Conservation (phyloP, 2,888 invertebrate species). For the Zygaena filipendulae region DNA sequence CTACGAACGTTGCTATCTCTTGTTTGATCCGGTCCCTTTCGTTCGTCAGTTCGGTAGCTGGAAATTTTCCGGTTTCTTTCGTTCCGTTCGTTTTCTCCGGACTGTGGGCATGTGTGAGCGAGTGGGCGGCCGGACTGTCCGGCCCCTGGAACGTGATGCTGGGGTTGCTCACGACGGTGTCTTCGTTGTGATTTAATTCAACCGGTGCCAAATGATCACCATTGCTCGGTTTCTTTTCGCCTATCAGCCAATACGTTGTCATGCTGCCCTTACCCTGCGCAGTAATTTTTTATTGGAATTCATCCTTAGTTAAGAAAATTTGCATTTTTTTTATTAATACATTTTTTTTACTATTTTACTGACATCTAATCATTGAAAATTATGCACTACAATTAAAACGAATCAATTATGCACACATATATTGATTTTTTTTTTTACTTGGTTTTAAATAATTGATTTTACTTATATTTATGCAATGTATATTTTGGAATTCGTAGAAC, state of each 20-base stretch:
- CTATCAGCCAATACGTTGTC: constrained; percentile 88
- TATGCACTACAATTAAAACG: no score
- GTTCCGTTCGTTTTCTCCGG: constrained; percentile 35
- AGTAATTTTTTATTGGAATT: no score
- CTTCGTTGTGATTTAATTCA: constrained; percentile 25
- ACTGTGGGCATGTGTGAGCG: constrained; percentile 45
- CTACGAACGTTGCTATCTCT: constrained; percentile 56
- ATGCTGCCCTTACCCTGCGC: constrained; percentile 87
- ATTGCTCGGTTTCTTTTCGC: constrained; percentile 66
- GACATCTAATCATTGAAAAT: no score
- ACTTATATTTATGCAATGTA: no score
- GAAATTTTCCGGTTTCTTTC: constrained; percentile 31
- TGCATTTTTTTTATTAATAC: no score
- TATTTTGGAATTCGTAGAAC: no score
- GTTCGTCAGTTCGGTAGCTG: constrained; percentile 35
- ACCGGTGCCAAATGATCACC: constrained; percentile 21
- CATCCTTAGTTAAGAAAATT: no score
- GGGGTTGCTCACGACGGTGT: constrained; percentile 34
- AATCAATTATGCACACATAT: no score
- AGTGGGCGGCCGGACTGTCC: constrained; percentile 55
- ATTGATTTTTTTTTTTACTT: no score
- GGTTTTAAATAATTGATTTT: no score
- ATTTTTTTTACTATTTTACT: no score
- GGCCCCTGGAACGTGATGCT: constrained; percentile 62
- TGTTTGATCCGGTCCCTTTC: constrained; percentile 56